These are phyloP conservation scores for Agriotes lineatus DNA, from an alignment of 2,888 invertebrate species.

Conservation along the genomic window DNA sequence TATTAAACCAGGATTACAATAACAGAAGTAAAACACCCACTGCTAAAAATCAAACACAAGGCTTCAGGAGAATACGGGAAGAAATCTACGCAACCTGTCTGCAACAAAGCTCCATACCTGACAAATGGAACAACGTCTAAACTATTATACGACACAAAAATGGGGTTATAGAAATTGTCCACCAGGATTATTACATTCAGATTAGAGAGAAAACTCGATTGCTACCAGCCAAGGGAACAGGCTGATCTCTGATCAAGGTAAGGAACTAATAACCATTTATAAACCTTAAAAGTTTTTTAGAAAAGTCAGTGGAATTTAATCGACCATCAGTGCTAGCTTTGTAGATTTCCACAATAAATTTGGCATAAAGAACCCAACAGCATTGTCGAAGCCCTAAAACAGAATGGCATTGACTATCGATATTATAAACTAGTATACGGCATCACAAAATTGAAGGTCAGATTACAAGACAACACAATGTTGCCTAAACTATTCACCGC, in stretches of 20 bases:
- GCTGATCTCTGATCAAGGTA: background rate
- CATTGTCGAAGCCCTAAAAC: background rate
- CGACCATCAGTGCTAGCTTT: background rate
- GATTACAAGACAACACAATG: slow-evolving; percentile 1
- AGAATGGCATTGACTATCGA: background rate
- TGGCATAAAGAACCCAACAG: background rate
- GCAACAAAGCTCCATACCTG: too few species aligned
- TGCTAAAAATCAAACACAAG: too few species aligned
- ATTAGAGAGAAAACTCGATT: background rate
- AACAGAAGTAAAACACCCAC: too few species aligned
- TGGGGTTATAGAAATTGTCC: too few species aligned
- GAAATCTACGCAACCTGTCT: too few species aligned
- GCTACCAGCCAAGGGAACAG: background rate
- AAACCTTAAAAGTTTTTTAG: background rate
- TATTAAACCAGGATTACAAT: too few species aligned
- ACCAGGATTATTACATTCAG: too few species aligned
- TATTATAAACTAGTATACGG: background rate
- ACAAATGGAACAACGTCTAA: too few species aligned
- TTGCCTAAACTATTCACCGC: background rate
- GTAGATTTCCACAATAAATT: background rate
- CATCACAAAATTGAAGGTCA: background rate
- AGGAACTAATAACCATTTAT: background rate
- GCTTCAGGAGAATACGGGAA: too few species aligned
- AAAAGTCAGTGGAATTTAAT: background rate
- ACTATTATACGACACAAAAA: too few species aligned